Evolutionary conservation across 2,888 invertebrate species (phyloP), one percentile per base, ranked within the genome.

Genomic region (Melinopterus prodromus): DNA sequence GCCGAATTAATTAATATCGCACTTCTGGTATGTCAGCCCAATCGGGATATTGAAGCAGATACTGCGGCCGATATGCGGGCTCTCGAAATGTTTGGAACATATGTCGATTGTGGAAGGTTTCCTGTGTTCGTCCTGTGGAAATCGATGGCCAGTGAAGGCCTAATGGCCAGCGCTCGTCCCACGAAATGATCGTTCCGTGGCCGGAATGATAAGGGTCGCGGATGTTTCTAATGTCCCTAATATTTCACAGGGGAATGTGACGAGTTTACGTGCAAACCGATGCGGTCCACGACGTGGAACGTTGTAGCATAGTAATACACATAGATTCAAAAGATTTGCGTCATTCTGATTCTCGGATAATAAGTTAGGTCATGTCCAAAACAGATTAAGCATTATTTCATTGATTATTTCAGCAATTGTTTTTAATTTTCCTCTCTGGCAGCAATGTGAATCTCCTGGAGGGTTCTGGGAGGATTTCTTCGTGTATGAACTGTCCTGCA

Each of bases 121-220:
- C 53, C 53, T 12, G 53, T 53, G 53, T 53, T 53, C 53, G 53
- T 53, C 7, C 53, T 12, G 53, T 53, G 53, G 83, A 83, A 85
- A 84, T 85, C 85, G 86, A 85, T 84, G 85, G 86, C 85, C 83
- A 84, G 84, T 84, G 83, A 84, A 81, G 77, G 82, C 85, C 86
- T 88, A 88, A 88, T 88, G 87, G 88, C 88, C 88, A 86, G 82
- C 85, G 86, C 86, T 86, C 85, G 84, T 86, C 85, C 86, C 86
- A 84, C 87, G 85, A 84, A 87, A 86, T 86, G 87, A 87, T 87
- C 87, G 86, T 84, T 87, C 82, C 88, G 88, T 88, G 88, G 87
- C 82, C 81, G 81, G 88, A 87, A 88, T 88, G 86, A 87, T 86
- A 88, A 88, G 86, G 85, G 84, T 81, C 86, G 84, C 86, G 85